Conservation (phyloP, 2,797 vertebrate genomes). For the Podarcis siculus region DNA sequence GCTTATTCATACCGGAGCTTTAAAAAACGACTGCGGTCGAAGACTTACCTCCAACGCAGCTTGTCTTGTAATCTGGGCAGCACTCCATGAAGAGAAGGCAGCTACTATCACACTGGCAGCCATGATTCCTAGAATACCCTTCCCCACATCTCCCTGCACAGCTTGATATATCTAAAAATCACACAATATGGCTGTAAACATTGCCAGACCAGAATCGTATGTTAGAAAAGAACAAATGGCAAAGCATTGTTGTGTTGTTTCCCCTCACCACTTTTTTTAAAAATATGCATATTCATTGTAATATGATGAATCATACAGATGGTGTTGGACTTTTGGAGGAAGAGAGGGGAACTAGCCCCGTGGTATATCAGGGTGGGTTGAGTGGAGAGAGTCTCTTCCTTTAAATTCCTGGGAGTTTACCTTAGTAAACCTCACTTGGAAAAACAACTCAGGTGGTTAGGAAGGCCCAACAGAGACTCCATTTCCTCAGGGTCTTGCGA, state of each 20-base stretch:
- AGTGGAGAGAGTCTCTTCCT: too few relatives aligned
- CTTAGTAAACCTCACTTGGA: too few relatives aligned
- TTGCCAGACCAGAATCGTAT: slow-evolving; percentile 21
- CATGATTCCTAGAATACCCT: slow-evolving; percentile 85
- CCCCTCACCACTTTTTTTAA: background rate
- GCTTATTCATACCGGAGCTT: background rate
- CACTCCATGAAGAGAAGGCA: slow-evolving; percentile 91
- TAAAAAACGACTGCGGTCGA: slow-evolving; percentile 29
- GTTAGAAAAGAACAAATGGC: background rate
- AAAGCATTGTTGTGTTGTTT: background rate
- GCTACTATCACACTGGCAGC: slow-evolving; percentile 92
- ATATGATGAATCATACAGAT: background rate
- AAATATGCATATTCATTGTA: fast-evolving
- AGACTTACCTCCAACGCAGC: slow-evolving; percentile 88
- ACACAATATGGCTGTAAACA: slow-evolving; percentile 73
- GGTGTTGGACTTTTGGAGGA: too few relatives aligned
- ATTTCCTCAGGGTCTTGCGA: too few relatives aligned
- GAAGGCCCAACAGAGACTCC: too few relatives aligned
- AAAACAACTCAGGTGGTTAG: too few relatives aligned
- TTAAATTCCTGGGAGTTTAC: too few relatives aligned
- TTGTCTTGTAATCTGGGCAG: slow-evolving; percentile 87
- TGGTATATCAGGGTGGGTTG: too few relatives aligned
- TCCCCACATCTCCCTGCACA: slow-evolving; percentile 90
- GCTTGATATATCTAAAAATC: slow-evolving; percentile 83
- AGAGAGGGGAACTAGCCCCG: too few relatives aligned